Evolutionary conservation across 2,113 vertebrate species (phyloP).

Genomic region (Charadrius vociferus): DNA sequence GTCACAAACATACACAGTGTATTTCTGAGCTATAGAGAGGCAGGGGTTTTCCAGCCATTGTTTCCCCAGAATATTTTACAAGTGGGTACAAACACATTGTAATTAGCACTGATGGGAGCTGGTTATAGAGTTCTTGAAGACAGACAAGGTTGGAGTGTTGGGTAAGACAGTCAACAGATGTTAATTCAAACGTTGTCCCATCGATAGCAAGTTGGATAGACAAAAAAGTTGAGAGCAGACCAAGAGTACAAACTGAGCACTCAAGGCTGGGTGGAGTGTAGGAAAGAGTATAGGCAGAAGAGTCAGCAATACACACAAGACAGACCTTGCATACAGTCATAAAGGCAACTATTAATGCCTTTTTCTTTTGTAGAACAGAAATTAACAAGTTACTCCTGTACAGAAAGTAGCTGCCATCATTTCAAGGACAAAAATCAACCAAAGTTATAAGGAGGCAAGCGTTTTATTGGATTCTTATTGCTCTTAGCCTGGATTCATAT

Average conservation of each 20-base stretch:
- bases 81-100: not conserved
- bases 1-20: not conserved
- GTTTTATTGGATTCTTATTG: not conserved
- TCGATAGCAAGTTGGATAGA: fast-evolving
- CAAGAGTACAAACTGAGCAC: not conserved
- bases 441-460: not conserved
- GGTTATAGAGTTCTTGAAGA: not conserved
- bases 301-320: not conserved
- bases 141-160: not conserved
- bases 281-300: not conserved
- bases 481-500: not conserved
- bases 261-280: not conserved
- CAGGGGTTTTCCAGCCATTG: not conserved
- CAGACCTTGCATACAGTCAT: not conserved
- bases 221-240: not conserved
- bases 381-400: not conserved
- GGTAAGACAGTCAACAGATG: not conserved
- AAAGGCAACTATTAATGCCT: not conserved
- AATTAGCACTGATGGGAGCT: not conserved
- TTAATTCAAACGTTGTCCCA: not conserved
- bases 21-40: not conserved
- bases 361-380: not conserved
- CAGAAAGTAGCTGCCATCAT: not conserved
- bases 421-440: slow-evolving; percentile 7
- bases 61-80: not conserved